Base-by-base conservation (phyloP, 1,140 invertebrate genomes). In the Bombyx mandarina region DNA sequence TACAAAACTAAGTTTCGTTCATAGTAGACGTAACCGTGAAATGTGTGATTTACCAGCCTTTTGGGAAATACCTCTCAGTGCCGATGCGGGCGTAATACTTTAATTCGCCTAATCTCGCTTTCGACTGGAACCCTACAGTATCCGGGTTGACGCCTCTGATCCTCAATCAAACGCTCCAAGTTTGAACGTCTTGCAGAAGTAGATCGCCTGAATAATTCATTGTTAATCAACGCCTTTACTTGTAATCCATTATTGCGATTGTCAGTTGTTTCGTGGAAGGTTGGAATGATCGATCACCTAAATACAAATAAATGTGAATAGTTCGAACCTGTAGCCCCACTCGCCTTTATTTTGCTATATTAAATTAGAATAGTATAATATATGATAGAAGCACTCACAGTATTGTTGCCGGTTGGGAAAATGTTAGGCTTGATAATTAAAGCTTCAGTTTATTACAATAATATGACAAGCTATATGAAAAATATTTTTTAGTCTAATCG, bases 91-190 rank as follows among this genome's bases (percentile, higher is more conserved):
- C 57, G 62, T 76, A 72, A 77, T 75, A 73, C 65, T 69, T 77
- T 77, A 75, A 76, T 75, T 79, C 72, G 62, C 60, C 71, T 77
- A 76, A 79, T 83, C 76, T 77, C 66, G 65, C 67, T 69, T 67
- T 73, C 60, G 66, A 62, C 66, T 66, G 51, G 61, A 73, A 60
- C 61, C 63, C 62, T 66, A 62, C 61, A 4, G 45, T 54, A 54
- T 54, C 43, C 44, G 43, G 44, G 53, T 54, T 54, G 53, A 44
- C 43, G 43, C 53, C 53, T 12, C 7, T 54, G 44, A 54, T 54
- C 53, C 45, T 54, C 53, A 54, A 45, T 54, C 43, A 54, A 45
- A 51, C 48, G 18, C 58, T 62, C 45, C 52, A 45, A 52, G 22
- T 52, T 52, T 57, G 63, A 63, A 60, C 58, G 50, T 51, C 22